Base-by-base conservation (phyloP, 1,140 invertebrate species). In the Zaprionus capensis region DNA sequence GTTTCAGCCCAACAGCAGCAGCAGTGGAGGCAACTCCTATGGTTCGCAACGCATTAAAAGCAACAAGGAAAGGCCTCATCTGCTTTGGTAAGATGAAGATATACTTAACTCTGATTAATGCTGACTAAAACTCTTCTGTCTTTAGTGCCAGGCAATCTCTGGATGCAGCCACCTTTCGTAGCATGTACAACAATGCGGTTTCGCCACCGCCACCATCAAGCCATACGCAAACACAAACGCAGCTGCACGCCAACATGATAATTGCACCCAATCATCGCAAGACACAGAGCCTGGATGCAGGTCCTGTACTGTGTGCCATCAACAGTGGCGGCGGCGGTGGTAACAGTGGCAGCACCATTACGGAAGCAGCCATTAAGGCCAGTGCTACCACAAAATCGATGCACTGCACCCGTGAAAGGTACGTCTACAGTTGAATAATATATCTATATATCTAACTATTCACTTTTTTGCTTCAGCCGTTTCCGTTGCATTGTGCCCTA, bases 401-500 rank as follows among this genome's bases (percentile, higher is more conserved):
- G 14, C 82, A 91, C 22, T 76, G 84, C 78, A 87, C 82, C 0
- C 58, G 83, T 12, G 92, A 92, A 59, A 92, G 91, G 92, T 92
- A 2, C 15, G 69, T 46, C 22, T 7, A 12, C 11, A n/a, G 2
- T 11, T 9, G n/a, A 9, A 17, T 17, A 6, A 5, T 24, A 24
- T 68, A 67, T n/a, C n/a, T n/a, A 56, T 56, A 95, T 34, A 55
- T n/a, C 41, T 59, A 24, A 31, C 7, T 44, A 46, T 46, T 4
- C 4, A 5, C 14, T 4, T 34, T 14, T 15, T 14, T 34, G 17
- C 80, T 68, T 3, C 61, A 92, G 91, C 63, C 86, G 96, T 93
- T 98, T 97, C 90, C 95, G 97, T 34, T 99, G 98, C 93, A 97
- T 98, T 75, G 97, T 97, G 24, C 96, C 98, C 7, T 99, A 99